These are phyloP conservation scores for Diorhabda sublineata DNA, from an alignment of 1,140 invertebrate genomes.

Conservation along the genomic window DNA sequence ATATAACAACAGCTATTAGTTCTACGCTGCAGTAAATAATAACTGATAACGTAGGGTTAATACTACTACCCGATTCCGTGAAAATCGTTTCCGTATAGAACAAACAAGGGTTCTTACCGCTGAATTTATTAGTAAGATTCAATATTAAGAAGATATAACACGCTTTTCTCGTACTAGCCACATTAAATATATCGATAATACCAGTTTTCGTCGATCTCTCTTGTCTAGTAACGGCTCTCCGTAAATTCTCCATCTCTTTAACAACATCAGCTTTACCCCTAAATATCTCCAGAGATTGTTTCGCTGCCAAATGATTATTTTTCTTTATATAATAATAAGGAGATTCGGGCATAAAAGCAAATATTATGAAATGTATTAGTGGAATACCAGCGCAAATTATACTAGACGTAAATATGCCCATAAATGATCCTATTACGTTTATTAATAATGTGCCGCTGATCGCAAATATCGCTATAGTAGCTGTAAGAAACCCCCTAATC, in stretches of 20 bases:
- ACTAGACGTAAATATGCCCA: conserved; percentile 51
- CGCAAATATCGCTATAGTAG: conserved; percentile 34
- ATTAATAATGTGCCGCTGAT: conserved; percentile 63
- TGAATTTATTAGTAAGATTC: conserved; percentile 61
- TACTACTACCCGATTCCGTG: conserved; percentile 46
- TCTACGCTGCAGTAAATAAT: conserved; percentile 58
- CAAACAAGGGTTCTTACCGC: conserved; percentile 61
- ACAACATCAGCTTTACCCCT: conserved; percentile 74
- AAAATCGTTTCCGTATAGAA: conserved; percentile 62
- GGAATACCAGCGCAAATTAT: conserved; percentile 52
- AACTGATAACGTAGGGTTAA: conserved; percentile 47
- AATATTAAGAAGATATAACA: conserved; percentile 53
- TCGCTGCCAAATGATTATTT: conserved; percentile 64
- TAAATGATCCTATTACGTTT: conserved; percentile 61
- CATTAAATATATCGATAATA: conserved; percentile 51
- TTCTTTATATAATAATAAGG: conserved; percentile 83
- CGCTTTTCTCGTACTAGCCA: conserved; percentile 49
- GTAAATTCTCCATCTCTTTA: conserved; percentile 72
- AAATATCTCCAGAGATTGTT: conserved; percentile 70
- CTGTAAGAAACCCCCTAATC: conserved; percentile 47
- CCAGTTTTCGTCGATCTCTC: conserved; percentile 35
- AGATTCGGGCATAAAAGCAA: conserved; percentile 79
- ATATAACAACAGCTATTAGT: conserved; percentile 65
- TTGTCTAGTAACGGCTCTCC: conserved; percentile 47
- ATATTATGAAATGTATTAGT: conserved; percentile 45